Evolutionary conservation across 1,140 invertebrate species (phyloP).

Genomic region (Drosophila truncata): DNA sequence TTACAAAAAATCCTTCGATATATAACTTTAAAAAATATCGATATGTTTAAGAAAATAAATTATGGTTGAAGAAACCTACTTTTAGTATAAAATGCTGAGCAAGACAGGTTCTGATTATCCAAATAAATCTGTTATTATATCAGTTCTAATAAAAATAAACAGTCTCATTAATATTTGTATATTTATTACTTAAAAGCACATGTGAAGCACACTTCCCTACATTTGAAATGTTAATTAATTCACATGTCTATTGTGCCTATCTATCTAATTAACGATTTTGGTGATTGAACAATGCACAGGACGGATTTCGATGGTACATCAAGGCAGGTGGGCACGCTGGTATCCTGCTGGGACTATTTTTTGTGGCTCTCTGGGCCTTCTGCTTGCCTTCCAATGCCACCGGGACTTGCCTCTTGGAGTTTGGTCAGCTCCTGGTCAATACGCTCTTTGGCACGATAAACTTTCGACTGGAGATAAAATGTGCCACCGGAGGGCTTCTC

Average conservation of each 20-base stretch:
- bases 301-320: not conserved
- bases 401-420: not conserved
- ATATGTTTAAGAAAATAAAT: too few species aligned
- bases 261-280: not conserved
- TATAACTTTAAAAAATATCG: too few species aligned
- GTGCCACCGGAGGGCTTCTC: constrained; percentile 96
- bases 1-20: too few species aligned
- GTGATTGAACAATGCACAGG: not conserved
- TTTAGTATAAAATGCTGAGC: too few species aligned
- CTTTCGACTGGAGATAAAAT: constrained; percentile 98
- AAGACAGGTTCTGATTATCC: not conserved
- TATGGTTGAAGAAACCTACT: too few species aligned
- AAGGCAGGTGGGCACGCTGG: not conserved
- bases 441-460: constrained; percentile 96
- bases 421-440: constrained; percentile 91
- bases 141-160: not conserved
- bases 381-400: not conserved
- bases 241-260: not conserved
- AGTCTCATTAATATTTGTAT: not conserved
- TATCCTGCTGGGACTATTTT: not conserved
- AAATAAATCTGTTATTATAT: not conserved
- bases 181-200: not conserved
- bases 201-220: not conserved
- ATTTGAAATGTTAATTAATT: not conserved
- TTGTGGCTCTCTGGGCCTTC: not conserved